Conservation (phyloP, 2,888 invertebrate species). For the Stenichneumon culpator region DNA sequence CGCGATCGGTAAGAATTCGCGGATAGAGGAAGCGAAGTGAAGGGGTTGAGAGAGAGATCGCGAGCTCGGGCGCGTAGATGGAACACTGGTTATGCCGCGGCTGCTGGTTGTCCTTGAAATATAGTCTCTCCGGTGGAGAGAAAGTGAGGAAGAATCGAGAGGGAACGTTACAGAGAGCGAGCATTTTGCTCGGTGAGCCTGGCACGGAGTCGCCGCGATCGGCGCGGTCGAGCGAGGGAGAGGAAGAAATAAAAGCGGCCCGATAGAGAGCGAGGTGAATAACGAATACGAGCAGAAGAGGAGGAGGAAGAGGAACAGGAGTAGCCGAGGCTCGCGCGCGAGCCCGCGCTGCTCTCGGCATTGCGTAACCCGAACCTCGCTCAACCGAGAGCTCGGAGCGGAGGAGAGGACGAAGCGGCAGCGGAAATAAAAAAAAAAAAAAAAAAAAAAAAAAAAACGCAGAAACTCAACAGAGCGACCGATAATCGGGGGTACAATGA, state of each 20-base stretch:
- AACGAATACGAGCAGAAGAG: conserved; percentile 42
- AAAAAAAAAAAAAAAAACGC: neutral
- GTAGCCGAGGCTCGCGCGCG: conserved; percentile 64
- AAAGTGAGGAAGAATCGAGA: conserved; percentile 69
- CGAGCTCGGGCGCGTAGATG: neutral
- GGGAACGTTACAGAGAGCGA: conserved; percentile 31
- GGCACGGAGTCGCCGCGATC: conserved; percentile 52
- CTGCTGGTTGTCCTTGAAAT: conserved; percentile 67
- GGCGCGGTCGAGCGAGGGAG: conserved; percentile 16
- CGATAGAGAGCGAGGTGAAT: conserved; percentile 60
- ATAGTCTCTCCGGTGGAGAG: conserved; percentile 65
- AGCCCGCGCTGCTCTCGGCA: conserved; percentile 60
- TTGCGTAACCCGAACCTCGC: conserved; percentile 74
- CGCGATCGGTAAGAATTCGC: conserved; percentile 18
- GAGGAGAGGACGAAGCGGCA: conserved; percentile 22
- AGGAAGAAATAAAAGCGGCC: conserved; percentile 56
- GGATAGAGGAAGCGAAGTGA: conserved; percentile 65
- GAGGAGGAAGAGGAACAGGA: conserved; percentile 56
- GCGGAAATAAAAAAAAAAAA: conserved; percentile 11
- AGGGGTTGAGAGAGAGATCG: conserved; percentile 49
- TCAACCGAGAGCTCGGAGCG: conserved; percentile 60
- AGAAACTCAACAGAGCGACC: neutral
- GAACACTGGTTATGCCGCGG: conserved; percentile 35
- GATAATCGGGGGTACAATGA: neutral
- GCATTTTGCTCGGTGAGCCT: conserved; percentile 37